Conservation (phyloP, 2,113 vertebrate genomes). For the Gallinago jamesoni region DNA sequence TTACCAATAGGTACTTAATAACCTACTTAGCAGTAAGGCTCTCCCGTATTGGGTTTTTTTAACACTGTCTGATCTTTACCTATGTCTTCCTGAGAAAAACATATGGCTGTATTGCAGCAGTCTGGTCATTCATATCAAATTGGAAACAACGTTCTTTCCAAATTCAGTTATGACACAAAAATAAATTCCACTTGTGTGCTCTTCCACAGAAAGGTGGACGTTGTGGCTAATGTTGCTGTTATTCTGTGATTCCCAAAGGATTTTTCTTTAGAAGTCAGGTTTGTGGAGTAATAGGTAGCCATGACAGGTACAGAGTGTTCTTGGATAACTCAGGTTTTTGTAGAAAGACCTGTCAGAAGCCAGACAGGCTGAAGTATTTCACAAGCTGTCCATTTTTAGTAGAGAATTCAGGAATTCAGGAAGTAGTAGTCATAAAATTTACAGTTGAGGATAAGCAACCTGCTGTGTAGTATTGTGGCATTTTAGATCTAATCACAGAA, state of each 20-base stretch:
- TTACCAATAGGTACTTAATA: slow-evolving; percentile 15
- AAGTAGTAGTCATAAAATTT: slow-evolving; percentile 12
- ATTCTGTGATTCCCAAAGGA: not conserved
- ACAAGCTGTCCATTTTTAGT: slow-evolving; percentile 34
- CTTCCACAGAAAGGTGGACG: not conserved
- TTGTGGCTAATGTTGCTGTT: not conserved
- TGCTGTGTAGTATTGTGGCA: not conserved
- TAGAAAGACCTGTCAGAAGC: slow-evolving; percentile 34
- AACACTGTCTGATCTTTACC: not conserved
- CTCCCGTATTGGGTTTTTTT: not conserved
- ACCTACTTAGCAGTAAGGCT: not conserved
- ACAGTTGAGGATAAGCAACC: not conserved
- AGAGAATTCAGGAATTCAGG: not conserved
- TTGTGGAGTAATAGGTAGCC: not conserved
- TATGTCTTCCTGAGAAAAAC: not conserved
- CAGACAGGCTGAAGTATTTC: slow-evolving; percentile 45
- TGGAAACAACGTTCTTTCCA: not conserved
- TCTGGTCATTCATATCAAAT: not conserved
- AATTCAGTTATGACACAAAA: not conserved
- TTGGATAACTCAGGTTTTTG: slow-evolving; percentile 22
- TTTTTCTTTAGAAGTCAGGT: not conserved
- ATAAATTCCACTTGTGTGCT: not conserved
- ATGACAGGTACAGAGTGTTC: slow-evolving; percentile 39
- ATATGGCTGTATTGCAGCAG: not conserved
- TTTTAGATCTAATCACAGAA: not conserved